phyloP scores from a whole-genome alignment of 2,888 invertebrate species.

The Rhagonycha fulva region DNA sequence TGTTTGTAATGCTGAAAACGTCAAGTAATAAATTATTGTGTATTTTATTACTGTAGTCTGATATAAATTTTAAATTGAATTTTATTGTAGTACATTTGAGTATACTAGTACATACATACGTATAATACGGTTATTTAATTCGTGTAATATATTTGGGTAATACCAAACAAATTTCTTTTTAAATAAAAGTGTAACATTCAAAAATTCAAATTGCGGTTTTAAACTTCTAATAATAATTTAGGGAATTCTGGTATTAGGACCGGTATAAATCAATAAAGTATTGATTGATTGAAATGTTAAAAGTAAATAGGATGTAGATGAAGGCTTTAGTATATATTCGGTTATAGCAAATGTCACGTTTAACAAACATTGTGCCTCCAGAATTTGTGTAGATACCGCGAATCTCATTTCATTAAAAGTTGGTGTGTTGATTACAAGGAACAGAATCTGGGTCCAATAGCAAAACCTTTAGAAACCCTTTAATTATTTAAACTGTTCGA shows the following conservation, averaged over 20 bases:
- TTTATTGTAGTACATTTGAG: background rate
- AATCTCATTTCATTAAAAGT: slow-evolving; percentile 21
- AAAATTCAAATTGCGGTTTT: background rate
- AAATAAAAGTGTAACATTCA: background rate
- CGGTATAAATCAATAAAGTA: background rate
- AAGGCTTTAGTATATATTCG: slow-evolving; percentile 5
- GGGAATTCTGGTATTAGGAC: background rate
- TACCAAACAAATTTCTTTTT: background rate
- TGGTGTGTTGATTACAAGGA: slow-evolving; percentile 23
- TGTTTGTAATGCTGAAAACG: background rate
- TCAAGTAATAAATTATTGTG: background rate
- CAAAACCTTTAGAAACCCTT: slow-evolving; percentile 16
- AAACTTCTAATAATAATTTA: background rate
- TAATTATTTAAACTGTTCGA: slow-evolving; percentile 22
- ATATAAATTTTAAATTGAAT: background rate
- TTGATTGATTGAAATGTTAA: slow-evolving; percentile 6
- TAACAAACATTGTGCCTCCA: slow-evolving; percentile 21
- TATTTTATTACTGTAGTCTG: background rate
- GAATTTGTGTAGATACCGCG: slow-evolving; percentile 18
- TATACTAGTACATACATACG: background rate
- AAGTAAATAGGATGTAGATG: background rate
- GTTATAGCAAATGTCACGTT: slow-evolving; percentile 21
- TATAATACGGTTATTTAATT: background rate
- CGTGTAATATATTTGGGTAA: too few relatives aligned
- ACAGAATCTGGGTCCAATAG: slow-evolving; percentile 17